Conservation (phyloP, 2,113 vertebrate species). For the Alethe diademata region DNA sequence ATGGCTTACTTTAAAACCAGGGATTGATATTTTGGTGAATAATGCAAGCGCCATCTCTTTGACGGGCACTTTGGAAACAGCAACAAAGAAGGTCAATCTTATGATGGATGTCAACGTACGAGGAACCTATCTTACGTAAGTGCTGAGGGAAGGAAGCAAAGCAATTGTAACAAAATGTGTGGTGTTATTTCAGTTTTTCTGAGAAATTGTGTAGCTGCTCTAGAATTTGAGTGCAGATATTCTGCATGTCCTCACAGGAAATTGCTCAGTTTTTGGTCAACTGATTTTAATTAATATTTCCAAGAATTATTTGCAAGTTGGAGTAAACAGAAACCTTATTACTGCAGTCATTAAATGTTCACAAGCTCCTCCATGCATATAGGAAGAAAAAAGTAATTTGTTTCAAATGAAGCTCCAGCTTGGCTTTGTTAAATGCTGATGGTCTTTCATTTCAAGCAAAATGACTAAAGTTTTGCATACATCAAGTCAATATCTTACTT, state of each 20-base stretch:
- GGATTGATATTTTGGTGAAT: constrained; percentile 96
- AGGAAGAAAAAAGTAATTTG: background rate
- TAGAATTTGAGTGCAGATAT: background rate
- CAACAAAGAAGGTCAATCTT: constrained; percentile 93
- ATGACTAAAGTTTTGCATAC: background rate
- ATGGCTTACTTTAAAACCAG: constrained; percentile 71
- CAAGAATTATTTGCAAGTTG: background rate
- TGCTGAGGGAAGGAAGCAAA: background rate
- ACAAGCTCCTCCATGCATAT: background rate
- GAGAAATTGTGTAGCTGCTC: background rate
- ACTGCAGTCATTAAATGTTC: background rate
- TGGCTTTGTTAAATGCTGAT: background rate
- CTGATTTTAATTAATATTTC: background rate
- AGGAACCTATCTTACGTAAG: constrained; percentile 94
- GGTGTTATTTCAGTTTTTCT: background rate
- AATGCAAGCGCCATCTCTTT: constrained; percentile 96
- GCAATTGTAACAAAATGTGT: background rate
- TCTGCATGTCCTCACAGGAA: background rate
- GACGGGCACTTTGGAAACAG: constrained; percentile 91
- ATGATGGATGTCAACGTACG: constrained; percentile 94
- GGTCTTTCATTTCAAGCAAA: background rate
- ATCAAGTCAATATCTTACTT: background rate
- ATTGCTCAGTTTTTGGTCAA: background rate
- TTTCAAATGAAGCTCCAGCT: background rate
- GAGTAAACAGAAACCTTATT: background rate